phyloP scores from a whole-genome alignment of 1,140 invertebrate species.

The Bathynomus jamesi region DNA sequence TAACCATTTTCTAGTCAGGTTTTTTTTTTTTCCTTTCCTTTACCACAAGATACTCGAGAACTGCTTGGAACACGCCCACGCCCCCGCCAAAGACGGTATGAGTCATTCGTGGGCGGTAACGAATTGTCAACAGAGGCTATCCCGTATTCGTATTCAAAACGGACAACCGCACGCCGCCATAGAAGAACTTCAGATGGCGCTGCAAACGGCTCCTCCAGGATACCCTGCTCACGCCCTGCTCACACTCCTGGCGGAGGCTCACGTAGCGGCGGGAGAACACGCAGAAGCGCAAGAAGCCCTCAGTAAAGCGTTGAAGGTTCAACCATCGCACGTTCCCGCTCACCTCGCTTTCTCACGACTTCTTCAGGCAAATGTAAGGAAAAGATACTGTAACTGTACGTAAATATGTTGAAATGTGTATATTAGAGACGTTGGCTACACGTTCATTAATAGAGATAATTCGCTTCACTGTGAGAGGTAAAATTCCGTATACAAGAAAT shows the following conservation, averaged over 20 bases:
- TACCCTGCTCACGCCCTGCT: slow-evolving; percentile 51
- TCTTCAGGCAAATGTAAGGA: slow-evolving; percentile 75
- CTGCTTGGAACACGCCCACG: slow-evolving; percentile 19
- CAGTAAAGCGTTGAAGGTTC: slow-evolving; percentile 63
- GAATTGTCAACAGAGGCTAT: slow-evolving; percentile 28
- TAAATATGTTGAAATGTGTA: too few species aligned
- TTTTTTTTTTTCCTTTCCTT: too few species aligned
- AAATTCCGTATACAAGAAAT: too few species aligned
- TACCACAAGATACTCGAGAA: slow-evolving; percentile 30
- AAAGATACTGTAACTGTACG: too few species aligned
- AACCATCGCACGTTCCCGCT: slow-evolving; percentile 77
- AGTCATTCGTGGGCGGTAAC: slow-evolving; percentile 29
- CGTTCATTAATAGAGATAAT: too few species aligned
- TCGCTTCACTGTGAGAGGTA: too few species aligned
- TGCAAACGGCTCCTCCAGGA: slow-evolving; percentile 16
- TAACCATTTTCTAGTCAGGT: too few species aligned
- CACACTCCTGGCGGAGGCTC: slow-evolving; percentile 75
- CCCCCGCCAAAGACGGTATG: slow-evolving; percentile 27
- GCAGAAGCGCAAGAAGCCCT: slow-evolving; percentile 77
- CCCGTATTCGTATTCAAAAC: slow-evolving; percentile 20
- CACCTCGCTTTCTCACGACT: slow-evolving; percentile 86
- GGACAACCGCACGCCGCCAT: slow-evolving; percentile 18
- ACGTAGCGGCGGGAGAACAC: slow-evolving; percentile 67
- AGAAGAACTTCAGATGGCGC: slow-evolving; percentile 18
- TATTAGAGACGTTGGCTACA: too few species aligned